Percentiles rank a stretch among this genome's conserved stretches.
Evolutionary conservation across 2,888 invertebrate species (phyloP).

Genomic region (Ophion costatus): DNA sequence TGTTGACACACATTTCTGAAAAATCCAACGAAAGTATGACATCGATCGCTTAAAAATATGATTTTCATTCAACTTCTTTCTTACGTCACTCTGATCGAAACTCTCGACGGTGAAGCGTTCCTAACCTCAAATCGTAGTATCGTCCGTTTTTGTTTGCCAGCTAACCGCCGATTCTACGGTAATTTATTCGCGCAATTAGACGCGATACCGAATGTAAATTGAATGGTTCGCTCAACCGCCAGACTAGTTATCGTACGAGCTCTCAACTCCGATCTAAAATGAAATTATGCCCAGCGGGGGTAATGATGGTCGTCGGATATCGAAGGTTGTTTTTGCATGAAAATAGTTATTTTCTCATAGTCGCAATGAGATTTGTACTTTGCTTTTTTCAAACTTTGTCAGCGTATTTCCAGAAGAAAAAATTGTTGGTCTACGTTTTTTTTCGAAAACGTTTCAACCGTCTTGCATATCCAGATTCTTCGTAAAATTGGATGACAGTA

Average conservation of each 20-base stretch:
- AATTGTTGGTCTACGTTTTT: no score
- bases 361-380: not conserved
- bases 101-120: not conserved
- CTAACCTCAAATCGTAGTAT: constrained; percentile 39
- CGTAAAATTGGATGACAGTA: no score
- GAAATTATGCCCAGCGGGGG: not conserved
- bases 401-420: not conserved
- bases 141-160: constrained; percentile 34
- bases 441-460: no score
- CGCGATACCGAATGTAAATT: constrained; percentile 14
- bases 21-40: constrained; percentile 71
- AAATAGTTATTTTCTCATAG: not conserved
- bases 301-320: constrained; percentile 10
- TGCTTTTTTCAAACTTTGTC: not conserved
- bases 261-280: not conserved
- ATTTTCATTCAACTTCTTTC: not conserved
- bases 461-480: no score
- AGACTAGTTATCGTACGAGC: not conserved
- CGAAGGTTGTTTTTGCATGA: not conserved
- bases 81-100: not conserved
- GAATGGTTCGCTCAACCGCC: not conserved
- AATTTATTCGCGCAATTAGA: constrained; percentile 14
- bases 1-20: constrained; percentile 77
- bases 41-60: not conserved
- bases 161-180: not conserved